Conservation (phyloP, 1,140 invertebrate genomes). For the Oncopodura yosiiana region DNA sequence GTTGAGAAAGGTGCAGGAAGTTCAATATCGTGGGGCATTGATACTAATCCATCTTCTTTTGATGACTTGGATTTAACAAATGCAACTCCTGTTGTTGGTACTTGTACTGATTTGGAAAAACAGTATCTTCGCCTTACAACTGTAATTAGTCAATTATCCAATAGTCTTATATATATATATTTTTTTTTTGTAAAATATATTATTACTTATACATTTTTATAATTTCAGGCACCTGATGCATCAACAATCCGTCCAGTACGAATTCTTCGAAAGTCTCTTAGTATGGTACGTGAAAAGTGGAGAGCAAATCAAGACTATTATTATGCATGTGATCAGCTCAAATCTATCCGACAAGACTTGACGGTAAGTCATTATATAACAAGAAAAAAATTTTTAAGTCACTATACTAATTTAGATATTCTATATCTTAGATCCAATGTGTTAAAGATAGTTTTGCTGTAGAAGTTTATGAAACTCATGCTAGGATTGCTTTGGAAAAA, state of each 20-base stretch:
- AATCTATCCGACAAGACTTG: conserved; percentile 96
- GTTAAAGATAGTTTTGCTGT: conserved; percentile 88
- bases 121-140: conserved; percentile 85
- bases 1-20: conserved; percentile 5
- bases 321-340: conserved; percentile 95
- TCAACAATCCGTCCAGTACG: conserved; percentile 78
- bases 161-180: not conserved
- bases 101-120: conserved; percentile 85
- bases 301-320: conserved; percentile 79
- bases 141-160: conserved; percentile 43
- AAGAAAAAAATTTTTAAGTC: no score
- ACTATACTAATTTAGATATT: no score
- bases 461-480: conserved; percentile 96
- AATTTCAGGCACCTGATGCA: conserved; percentile 71
- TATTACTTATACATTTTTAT: not conserved
- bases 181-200: not conserved
- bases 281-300: conserved; percentile 85
- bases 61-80: conserved; percentile 20
- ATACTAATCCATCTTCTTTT: conserved; percentile 51
- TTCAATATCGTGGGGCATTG: conserved; percentile 42
- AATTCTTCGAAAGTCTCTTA: conserved; percentile 72
- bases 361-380: no score
- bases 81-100: conserved; percentile 66
- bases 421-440: no score
- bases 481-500: conserved; percentile 89